Conservation (phyloP, 2,113 vertebrate genomes). For the Corythornis madagascariensis region DNA sequence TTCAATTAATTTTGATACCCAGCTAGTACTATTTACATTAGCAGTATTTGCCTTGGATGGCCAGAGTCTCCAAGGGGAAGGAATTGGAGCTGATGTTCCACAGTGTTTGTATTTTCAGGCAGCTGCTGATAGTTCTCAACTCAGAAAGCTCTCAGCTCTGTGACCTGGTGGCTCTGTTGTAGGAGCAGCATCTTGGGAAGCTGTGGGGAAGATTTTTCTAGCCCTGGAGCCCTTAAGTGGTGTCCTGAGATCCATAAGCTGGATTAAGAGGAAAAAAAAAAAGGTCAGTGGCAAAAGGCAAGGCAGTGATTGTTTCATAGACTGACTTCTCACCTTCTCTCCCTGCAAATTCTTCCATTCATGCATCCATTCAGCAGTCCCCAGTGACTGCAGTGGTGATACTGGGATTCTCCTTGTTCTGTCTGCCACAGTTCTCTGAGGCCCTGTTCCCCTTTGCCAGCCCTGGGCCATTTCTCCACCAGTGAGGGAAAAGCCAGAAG, state of each 20-base stretch:
- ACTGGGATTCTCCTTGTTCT: neutral
- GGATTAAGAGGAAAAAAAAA: neutral
- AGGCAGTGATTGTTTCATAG: neutral
- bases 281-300: neutral
- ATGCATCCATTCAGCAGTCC: neutral
- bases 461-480: neutral
- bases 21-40: neutral
- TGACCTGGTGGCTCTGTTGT: neutral
- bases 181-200: neutral
- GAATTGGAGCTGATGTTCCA: neutral
- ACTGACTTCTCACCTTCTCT: neutral
- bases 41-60: neutral
- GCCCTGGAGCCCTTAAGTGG: neutral
- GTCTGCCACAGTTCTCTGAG: neutral
- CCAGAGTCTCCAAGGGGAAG: neutral
- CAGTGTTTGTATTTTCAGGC: neutral
- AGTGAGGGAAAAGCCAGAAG: neutral
- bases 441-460: fast-evolving
- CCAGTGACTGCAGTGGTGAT: neutral
- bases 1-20: neutral
- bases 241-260: neutral
- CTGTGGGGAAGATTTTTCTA: neutral
- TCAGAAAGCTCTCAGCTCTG: neutral
- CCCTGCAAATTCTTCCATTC: neutral
- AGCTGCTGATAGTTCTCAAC: neutral